Percentiles rank a stretch among this genome's conserved stretches.
Conservation (phyloP, 92 coral and sea anemone species). For the Parazoanthus darwini region DNA sequence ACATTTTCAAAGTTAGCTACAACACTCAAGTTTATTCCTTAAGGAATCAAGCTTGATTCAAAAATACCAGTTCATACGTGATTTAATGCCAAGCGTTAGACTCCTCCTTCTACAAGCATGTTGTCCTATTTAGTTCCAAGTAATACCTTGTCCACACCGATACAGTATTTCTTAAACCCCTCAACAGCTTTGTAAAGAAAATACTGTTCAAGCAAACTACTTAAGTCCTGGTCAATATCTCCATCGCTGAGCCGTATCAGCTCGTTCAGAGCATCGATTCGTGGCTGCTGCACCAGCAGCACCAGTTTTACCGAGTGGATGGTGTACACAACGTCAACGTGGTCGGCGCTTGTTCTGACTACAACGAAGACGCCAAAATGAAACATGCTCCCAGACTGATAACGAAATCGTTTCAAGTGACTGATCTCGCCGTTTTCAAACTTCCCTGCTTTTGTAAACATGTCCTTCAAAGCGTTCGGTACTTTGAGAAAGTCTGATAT, state of each 20-base stretch:
- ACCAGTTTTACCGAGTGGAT: slow-evolving; percentile 13
- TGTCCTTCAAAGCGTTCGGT: slow-evolving; percentile 9
- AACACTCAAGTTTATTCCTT: neutral
- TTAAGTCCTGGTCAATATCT: neutral
- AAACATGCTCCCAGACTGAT: neutral
- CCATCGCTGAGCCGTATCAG: neutral
- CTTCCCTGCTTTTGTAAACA: neutral
- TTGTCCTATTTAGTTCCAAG: slow-evolving; percentile 7
- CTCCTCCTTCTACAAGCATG: neutral
- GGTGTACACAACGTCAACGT: slow-evolving; percentile 7
- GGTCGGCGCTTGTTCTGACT: neutral
- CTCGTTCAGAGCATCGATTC: neutral
- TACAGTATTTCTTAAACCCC: slow-evolving; percentile 21
- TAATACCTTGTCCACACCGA: slow-evolving; percentile 21
- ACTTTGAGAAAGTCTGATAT: slow-evolving; percentile 1
- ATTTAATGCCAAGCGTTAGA: too few species aligned
- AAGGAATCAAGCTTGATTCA: too few species aligned
- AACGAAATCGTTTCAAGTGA: neutral
- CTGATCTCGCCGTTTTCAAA: slow-evolving; percentile 7
- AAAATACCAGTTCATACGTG: too few species aligned
- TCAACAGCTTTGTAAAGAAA: slow-evolving; percentile 15
- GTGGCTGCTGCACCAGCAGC: neutral
- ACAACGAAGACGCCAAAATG: slow-evolving; percentile 23
- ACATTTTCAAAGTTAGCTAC: too few species aligned
- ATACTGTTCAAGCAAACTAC: slow-evolving; percentile 2